Conservation (phyloP, 2,888 invertebrate species). For the Amiota mariae region DNA sequence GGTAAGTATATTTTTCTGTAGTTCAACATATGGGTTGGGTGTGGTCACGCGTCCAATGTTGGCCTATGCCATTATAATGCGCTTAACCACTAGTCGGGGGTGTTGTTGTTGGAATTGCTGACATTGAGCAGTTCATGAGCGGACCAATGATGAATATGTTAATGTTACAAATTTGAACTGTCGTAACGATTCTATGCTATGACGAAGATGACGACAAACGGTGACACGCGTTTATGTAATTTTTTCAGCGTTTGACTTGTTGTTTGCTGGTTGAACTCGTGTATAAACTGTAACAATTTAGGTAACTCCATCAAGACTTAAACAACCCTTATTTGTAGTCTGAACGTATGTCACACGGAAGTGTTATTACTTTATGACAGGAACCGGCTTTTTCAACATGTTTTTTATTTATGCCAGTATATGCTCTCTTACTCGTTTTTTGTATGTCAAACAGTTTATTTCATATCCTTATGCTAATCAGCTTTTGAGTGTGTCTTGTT, state of each 20-base stretch:
- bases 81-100: slow-evolving; percentile 54
- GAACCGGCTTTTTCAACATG: slow-evolving; percentile 46
- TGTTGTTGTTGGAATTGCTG: slow-evolving; percentile 23
- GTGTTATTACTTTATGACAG: slow-evolving; percentile 63
- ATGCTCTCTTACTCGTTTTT: background rate
- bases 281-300: slow-evolving; percentile 43
- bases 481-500: slow-evolving; percentile 42
- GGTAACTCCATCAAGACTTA: slow-evolving; percentile 29
- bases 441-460: slow-evolving; percentile 35
- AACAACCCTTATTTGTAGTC: slow-evolving; percentile 30
- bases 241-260: slow-evolving; percentile 60
- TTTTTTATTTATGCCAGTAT: no score
- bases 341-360: slow-evolving; percentile 56
- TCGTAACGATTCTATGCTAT: slow-evolving; percentile 17
- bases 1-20: background rate
- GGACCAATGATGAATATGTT: slow-evolving; percentile 30
- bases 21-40: slow-evolving; percentile 5
- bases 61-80: slow-evolving; percentile 51
- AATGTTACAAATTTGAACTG: slow-evolving; percentile 55
- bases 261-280: slow-evolving; percentile 54
- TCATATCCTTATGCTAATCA: slow-evolving; percentile 63
- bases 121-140: slow-evolving; percentile 30
- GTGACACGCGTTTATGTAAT: slow-evolving; percentile 53
- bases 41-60: slow-evolving; percentile 11
- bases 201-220: slow-evolving; percentile 44